These are phyloP conservation scores for Garrulus glandarius DNA, from an alignment of 2,797 vertebrate species.

Conservation along the genomic window DNA sequence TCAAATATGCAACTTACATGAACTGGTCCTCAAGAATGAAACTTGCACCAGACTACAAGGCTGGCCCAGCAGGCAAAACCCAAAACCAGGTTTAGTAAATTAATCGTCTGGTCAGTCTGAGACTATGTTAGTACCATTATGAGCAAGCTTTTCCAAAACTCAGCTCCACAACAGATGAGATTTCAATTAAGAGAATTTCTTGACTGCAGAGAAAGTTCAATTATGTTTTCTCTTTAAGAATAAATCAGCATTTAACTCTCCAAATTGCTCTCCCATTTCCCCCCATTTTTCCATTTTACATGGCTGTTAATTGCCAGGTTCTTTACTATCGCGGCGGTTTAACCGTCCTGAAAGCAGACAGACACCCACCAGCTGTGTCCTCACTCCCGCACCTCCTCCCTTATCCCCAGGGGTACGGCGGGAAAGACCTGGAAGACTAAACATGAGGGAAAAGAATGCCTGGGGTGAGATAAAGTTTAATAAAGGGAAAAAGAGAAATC, in stretches of 20 bases:
- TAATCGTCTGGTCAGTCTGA: neutral
- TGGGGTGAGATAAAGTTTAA: neutral
- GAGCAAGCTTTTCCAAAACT: neutral
- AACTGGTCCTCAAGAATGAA: neutral
- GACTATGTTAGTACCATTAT: too few species aligned
- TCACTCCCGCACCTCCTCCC: neutral
- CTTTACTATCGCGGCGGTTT: rapidly evolving
- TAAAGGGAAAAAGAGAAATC: too few species aligned
- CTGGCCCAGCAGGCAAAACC: neutral
- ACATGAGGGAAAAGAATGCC: rapidly evolving
- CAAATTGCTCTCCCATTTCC: neutral
- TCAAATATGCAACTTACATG: rapidly evolving
- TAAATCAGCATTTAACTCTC: neutral
- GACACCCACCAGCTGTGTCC: neutral
- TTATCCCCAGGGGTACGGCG: rapidly evolving
- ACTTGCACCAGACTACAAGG: neutral
- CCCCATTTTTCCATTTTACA: neutral
- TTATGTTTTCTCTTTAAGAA: neutral
- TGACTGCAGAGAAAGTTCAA: neutral
- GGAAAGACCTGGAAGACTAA: neutral
- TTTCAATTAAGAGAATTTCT: neutral
- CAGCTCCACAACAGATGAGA: neutral
- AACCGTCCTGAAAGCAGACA: too few species aligned
- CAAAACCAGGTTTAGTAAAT: neutral
- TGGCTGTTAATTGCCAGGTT: neutral